Conservation (phyloP, 2,888 invertebrate genomes). For the Apoda limacodes region DNA sequence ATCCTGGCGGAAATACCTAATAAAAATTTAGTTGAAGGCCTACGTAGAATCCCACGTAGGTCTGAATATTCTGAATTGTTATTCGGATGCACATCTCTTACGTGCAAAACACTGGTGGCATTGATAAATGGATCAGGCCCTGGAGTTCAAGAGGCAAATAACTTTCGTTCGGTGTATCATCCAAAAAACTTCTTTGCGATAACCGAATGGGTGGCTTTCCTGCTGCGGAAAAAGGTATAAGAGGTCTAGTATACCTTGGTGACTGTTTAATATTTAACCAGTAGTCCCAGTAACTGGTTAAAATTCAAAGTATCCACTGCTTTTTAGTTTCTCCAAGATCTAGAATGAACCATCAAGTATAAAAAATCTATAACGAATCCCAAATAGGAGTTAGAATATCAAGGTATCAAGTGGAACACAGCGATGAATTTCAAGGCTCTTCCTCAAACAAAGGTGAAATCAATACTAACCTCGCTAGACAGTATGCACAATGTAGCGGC, state of each 20-base stretch:
- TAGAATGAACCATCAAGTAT: conserved; percentile 10
- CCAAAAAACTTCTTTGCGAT: conserved; percentile 19
- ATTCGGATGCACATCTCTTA: too few species aligned
- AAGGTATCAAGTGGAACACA: conserved; percentile 4
- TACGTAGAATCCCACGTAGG: too few species aligned
- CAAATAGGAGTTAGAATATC: conserved; percentile 2
- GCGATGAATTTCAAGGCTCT: too few species aligned
- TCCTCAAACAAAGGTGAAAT: too few species aligned
- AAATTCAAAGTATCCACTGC: conserved; percentile 1
- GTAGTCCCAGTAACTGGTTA: conserved; percentile 5
- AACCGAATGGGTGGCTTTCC: conserved; percentile 22
- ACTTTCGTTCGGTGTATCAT: conserved; percentile 22
- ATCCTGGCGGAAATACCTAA: too few species aligned
- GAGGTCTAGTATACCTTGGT: conserved; percentile 13
- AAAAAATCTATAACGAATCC: conserved; percentile 6
- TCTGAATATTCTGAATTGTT: too few species aligned
- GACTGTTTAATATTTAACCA: conserved; percentile 11
- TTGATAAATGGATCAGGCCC: too few species aligned
- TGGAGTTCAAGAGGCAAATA: too few species aligned
- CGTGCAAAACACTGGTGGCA: too few species aligned
- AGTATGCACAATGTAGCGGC: too few species aligned
- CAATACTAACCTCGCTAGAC: too few species aligned
- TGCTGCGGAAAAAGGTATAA: conserved; percentile 10
- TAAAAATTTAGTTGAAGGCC: too few species aligned
- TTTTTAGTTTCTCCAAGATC: conserved; percentile 1